Base-by-base conservation (phyloP, 2,797 vertebrate species). In the Phrynocephalus guinanensis region DNA sequence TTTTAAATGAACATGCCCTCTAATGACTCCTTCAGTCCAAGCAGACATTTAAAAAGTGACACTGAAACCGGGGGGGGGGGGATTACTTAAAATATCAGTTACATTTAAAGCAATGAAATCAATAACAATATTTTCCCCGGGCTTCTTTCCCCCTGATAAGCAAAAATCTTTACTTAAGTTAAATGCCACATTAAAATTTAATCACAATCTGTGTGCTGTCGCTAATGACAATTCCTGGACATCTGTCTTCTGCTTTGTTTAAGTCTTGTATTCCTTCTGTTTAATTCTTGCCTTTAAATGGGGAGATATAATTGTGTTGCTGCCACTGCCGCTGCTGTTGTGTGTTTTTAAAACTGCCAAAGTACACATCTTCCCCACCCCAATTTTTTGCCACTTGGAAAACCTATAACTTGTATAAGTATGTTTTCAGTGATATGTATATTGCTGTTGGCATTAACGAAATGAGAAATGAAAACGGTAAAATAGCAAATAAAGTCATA, bases 101-200 rank as follows among this genome's bases (percentile, higher is more conserved):
- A 98, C 98, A 95, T 97, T 97, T 98, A 97, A 98, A 98, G 98
- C 94, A 96, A 97, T 97, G 92, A 96, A 98, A 99, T 99, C 98
- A 98, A 99, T 99, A 99, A 97, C 97, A 99, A 99, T 99, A 99
- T 99, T 99, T 99, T 98, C 97, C 96, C 96, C 96, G 94, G 95
- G 95, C 97, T 96, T 97, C 97, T 97, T 97, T 97, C 94, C 95
- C 95, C 96, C 96, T 95, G 95, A 98, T 98, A 98, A 97, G 97
- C 95, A 97, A 97, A 76, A 98, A 97, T 97, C 97, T 96, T 97
- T 96, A 95, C 97, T 98, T 98, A 95, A 95, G 93, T 95, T 95
- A 98, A 98, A 97, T 98, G 97, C 96, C 96, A 91, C 97, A 98
- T 98, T 98, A 98, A 98, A 98, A 95, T 98, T 98, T 98, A 97